Conservation (phyloP, 2,113 vertebrate species). For the Centropus bengalensis region DNA sequence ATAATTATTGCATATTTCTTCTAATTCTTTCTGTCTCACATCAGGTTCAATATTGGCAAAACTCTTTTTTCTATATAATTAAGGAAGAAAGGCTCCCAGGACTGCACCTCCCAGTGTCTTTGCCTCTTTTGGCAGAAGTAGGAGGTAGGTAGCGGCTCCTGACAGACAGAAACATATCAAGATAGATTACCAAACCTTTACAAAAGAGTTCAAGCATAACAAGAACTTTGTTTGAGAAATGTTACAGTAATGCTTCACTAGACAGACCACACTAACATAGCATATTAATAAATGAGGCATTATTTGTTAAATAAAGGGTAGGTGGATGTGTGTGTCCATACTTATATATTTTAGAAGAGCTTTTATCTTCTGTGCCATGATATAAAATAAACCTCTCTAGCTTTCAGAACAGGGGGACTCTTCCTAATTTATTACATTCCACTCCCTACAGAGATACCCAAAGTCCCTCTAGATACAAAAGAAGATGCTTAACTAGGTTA, state of each 20-base stretch:
- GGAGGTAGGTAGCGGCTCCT: neutral
- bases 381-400: neutral
- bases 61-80: neutral
- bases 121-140: neutral
- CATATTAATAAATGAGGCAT: slow-evolving; percentile 26
- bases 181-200: slow-evolving; percentile 48
- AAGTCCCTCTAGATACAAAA: neutral
- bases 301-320: neutral
- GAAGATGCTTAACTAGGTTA: neutral
- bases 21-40: neutral
- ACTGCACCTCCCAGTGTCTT: neutral
- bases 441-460: neutral
- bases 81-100: neutral
- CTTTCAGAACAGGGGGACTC: neutral
- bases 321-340: neutral
- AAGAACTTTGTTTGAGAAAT: slow-evolving; percentile 42
- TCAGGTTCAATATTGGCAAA: neutral
- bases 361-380: neutral
- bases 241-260: slow-evolving; percentile 32
- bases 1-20: neutral
- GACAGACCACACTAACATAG: neutral
- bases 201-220: slow-evolving; percentile 44
- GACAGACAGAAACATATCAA: slow-evolving; percentile 35
- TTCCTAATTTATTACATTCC: neutral
- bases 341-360: neutral